Percentiles rank a stretch among this genome's conserved stretches.
Conservation (phyloP, 2,113 vertebrate species). For the Cephalopholis sonnerati region DNA sequence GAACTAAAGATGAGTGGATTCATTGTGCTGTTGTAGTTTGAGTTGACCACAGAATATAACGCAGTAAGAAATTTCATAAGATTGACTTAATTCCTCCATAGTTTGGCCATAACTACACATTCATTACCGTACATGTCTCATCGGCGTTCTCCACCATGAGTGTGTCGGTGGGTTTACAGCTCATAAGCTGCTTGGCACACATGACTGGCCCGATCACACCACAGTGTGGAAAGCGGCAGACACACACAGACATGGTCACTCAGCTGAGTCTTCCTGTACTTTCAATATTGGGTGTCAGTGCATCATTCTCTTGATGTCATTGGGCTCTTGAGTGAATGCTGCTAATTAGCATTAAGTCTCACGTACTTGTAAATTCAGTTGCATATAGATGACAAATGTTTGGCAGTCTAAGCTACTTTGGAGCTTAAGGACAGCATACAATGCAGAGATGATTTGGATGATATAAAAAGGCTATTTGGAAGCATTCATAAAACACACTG, state of each 20-base stretch:
- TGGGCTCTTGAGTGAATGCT: not conserved
- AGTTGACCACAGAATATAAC: not conserved
- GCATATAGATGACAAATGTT: constrained; percentile 3
- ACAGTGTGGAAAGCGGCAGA: constrained; percentile 5
- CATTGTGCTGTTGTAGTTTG: not conserved
- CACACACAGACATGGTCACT: not conserved
- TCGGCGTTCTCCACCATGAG: not conserved
- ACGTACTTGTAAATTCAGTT: not conserved
- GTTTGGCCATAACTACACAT: not conserved
- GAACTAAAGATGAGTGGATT: not conserved
- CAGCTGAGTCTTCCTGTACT: not conserved
- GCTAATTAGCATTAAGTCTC: not conserved
- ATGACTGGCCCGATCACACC: constrained; percentile 8
- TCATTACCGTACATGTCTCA: constrained; percentile 4
- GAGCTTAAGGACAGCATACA: not conserved
- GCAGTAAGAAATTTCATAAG: not conserved
- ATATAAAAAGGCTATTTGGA: not conserved
- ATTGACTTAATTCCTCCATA: not conserved
- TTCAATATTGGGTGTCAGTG: not conserved
- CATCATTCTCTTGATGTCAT: not conserved
- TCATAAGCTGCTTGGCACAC: constrained; percentile 47
- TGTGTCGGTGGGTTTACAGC: constrained; percentile 30
- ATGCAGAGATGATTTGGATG: not conserved
- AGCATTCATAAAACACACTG: not conserved
- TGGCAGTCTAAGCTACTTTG: not conserved